Evolutionary conservation across 2,888 invertebrate genomes (phyloP).

Genomic region (Crossocerus cetratus): DNA sequence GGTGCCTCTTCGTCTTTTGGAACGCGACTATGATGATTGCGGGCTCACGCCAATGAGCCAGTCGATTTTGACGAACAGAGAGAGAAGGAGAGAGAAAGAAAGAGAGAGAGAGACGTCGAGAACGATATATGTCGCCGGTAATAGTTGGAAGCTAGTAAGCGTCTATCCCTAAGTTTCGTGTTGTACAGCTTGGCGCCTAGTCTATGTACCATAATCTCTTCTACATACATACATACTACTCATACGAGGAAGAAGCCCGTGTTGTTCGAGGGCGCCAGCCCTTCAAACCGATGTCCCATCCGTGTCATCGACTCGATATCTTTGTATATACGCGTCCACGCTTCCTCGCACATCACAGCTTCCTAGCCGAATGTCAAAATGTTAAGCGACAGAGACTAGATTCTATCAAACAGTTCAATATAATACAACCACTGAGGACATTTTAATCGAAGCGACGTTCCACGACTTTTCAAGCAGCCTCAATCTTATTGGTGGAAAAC

Average conservation of each 20-base stretch:
- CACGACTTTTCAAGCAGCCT: too few relatives aligned
- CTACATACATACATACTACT: too few relatives aligned
- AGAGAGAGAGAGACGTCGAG: not conserved
- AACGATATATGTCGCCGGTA: too few relatives aligned
- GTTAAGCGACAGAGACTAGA: too few relatives aligned
- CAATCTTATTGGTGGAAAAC: too few relatives aligned
- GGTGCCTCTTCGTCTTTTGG: slow-evolving; percentile 2
- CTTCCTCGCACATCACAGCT: too few relatives aligned
- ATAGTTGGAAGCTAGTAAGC: slow-evolving; percentile 8
- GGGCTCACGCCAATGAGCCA: not conserved
- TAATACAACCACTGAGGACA: too few relatives aligned
- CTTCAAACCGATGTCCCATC: not conserved
- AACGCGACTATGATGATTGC: too few relatives aligned
- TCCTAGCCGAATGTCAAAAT: too few relatives aligned
- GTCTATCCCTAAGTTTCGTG: slow-evolving; percentile 55
- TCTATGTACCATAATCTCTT: slow-evolving; percentile 56
- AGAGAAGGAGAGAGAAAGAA: not conserved
- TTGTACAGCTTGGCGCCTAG: slow-evolving; percentile 62
- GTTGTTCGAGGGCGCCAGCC: too few relatives aligned
- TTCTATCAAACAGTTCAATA: too few relatives aligned
- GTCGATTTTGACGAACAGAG: not conserved
- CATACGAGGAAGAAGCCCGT: slow-evolving; percentile 16
- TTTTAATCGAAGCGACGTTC: too few relatives aligned
- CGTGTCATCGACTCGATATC: not conserved
- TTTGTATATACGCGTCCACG: slow-evolving; percentile 12